Conservation (phyloP, 2,797 vertebrate genomes). For the Syngnathus rostellatus region DNA sequence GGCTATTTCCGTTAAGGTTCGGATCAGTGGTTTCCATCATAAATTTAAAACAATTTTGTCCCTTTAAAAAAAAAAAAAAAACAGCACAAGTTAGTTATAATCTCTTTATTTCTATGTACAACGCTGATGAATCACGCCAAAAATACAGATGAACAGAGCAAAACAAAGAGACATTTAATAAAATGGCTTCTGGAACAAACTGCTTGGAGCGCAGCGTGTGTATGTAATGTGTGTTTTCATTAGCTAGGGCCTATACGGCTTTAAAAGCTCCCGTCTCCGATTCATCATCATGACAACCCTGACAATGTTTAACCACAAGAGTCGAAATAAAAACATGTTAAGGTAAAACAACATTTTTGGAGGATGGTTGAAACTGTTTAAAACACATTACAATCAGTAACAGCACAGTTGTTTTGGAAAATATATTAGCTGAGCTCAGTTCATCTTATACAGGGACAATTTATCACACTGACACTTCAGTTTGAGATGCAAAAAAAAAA, state of each 20-base stretch:
- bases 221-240: constrained; percentile 15
- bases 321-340: neutral
- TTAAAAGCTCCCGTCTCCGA: constrained; percentile 18
- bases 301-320: constrained; percentile 30
- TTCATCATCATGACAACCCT: constrained; percentile 21
- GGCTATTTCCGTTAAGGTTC: too few species aligned
- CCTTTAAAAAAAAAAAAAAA: neutral
- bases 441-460: constrained; percentile 25
- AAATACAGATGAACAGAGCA: constrained; percentile 44
- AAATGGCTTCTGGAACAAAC: constrained; percentile 37
- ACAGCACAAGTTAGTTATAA: constrained; percentile 23
- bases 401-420: constrained; percentile 31
- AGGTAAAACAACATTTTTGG: neutral
- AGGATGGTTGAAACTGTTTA: constrained; percentile 22
- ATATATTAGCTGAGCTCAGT: constrained; percentile 22
- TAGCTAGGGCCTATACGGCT: constrained; percentile 32
- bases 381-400: constrained; percentile 47
- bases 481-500: constrained; percentile 20
- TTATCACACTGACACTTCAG: constrained; percentile 27
- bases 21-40: too few species aligned
- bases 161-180: constrained; percentile 32
- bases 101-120: constrained; percentile 56
- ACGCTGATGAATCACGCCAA: constrained; percentile 40
- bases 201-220: constrained; percentile 29
- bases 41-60: neutral